These are phyloP conservation scores for Lottia scabra DNA, from an alignment of 2,888 invertebrate species.

Conservation along the genomic window DNA sequence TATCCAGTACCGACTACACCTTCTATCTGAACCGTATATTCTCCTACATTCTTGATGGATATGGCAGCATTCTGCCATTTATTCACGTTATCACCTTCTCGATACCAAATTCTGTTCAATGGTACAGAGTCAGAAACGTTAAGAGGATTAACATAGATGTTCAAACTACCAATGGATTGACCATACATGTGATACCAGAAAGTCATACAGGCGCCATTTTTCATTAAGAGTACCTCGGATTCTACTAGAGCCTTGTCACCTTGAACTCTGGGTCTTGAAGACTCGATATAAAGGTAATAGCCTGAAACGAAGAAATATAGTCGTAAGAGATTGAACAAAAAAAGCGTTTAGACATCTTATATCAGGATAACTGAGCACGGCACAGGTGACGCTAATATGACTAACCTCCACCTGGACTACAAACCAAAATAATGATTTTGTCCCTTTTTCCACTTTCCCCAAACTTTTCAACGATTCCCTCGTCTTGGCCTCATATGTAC, in stretches of 20 bases:
- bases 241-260: constrained; percentile 73
- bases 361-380: too few relatives aligned
- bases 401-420: too few relatives aligned
- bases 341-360: too few relatives aligned
- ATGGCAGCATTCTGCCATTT: constrained; percentile 46
- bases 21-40: constrained; percentile 48
- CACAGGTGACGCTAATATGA: too few relatives aligned
- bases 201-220: constrained; percentile 38
- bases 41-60: constrained; percentile 4
- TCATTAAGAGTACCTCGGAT: constrained; percentile 32
- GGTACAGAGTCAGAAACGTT: constrained; percentile 17
- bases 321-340: too few relatives aligned
- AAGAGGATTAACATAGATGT: constrained; percentile 36
- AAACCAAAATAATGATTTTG: too few relatives aligned
- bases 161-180: constrained; percentile 42
- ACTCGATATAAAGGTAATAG: constrained; percentile 74
- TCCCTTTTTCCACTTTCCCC: too few relatives aligned
- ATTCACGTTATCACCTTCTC: constrained; percentile 41
- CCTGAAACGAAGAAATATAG: constrained; percentile 34
- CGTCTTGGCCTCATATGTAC: neutral
- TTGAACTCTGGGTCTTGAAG: constrained; percentile 73
- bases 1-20: constrained; percentile 45
- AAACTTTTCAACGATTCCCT: too few relatives aligned
- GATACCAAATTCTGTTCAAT: constrained; percentile 27
- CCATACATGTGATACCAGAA: constrained; percentile 61